These are phyloP conservation scores for Gallinago solitaria DNA, from an alignment of 2,797 vertebrate genomes.

Conservation along the genomic window DNA sequence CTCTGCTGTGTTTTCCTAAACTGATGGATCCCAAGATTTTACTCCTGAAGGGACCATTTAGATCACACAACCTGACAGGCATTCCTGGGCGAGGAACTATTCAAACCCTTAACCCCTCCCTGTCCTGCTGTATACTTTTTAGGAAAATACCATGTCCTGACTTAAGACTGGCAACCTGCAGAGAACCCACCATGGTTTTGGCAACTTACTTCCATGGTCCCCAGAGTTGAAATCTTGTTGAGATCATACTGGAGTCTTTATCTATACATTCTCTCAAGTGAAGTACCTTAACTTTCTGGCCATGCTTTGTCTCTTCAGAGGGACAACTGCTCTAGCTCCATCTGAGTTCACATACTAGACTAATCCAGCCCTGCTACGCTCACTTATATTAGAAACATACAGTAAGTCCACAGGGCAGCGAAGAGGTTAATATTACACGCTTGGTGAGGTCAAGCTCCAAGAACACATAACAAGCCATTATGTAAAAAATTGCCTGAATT, in stretches of 20 bases:
- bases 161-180: background rate
- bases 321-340: background rate
- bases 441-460: slow-evolving; percentile 51
- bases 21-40: background rate
- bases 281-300: background rate
- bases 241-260: background rate
- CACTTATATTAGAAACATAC: background rate
- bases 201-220: background rate
- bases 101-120: background rate
- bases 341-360: background rate
- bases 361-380: background rate
- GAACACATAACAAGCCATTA: slow-evolving; percentile 67
- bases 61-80: background rate
- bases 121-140: background rate
- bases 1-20: background rate
- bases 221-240: background rate
- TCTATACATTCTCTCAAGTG: background rate
- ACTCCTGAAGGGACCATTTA: background rate
- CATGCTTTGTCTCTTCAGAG: background rate
- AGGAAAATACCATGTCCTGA: background rate
- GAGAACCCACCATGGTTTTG: background rate
- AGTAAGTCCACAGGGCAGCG: background rate
- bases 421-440: slow-evolving; percentile 55
- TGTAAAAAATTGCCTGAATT: slow-evolving; percentile 64
- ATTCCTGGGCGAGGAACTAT: background rate